Conservation (phyloP, 2,888 invertebrate species). For the Galerucella calmariensis region DNA sequence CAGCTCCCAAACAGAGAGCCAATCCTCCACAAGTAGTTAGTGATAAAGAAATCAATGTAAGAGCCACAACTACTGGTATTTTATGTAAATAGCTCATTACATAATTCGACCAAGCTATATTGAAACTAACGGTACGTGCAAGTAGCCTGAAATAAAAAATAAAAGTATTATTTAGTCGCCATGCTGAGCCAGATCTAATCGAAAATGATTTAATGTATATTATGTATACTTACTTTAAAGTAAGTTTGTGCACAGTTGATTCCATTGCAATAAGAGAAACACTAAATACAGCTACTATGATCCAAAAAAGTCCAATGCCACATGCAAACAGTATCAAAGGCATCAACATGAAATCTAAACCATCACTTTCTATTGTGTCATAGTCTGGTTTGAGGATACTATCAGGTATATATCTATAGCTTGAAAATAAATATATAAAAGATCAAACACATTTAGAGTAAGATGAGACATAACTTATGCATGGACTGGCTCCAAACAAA, state of each 20-base stretch:
- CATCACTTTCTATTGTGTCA: slow-evolving; percentile 56
- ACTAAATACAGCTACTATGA: slow-evolving; percentile 68
- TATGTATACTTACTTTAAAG: slow-evolving; percentile 69
- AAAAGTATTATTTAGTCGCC: no score
- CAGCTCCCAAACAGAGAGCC: slow-evolving; percentile 73
- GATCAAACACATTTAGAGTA: no score
- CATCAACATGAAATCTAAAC: slow-evolving; percentile 65
- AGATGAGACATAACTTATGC: no score
- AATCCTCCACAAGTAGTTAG: slow-evolving; percentile 80
- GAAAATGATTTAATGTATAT: not conserved
- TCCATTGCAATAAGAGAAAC: slow-evolving; percentile 74
- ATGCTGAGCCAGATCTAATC: no score
- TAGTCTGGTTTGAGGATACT: slow-evolving; percentile 57
- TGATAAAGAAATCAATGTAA: slow-evolving; percentile 72
- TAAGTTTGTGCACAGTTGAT: slow-evolving; percentile 74
- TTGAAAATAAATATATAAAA: slow-evolving; percentile 17
- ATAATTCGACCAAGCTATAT: slow-evolving; percentile 70
- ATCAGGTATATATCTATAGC: slow-evolving; percentile 19
- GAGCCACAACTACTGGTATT: slow-evolving; percentile 76
- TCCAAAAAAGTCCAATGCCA: slow-evolving; percentile 71
- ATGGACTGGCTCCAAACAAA: no score
- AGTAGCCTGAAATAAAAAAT: slow-evolving; percentile 62
- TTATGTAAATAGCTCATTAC: slow-evolving; percentile 74
- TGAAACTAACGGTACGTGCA: slow-evolving; percentile 65
- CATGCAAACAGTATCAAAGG: slow-evolving; percentile 73